Evolutionary conservation across 2,888 invertebrate genomes (phyloP).

Genomic region (Abrostola tripartita): DNA sequence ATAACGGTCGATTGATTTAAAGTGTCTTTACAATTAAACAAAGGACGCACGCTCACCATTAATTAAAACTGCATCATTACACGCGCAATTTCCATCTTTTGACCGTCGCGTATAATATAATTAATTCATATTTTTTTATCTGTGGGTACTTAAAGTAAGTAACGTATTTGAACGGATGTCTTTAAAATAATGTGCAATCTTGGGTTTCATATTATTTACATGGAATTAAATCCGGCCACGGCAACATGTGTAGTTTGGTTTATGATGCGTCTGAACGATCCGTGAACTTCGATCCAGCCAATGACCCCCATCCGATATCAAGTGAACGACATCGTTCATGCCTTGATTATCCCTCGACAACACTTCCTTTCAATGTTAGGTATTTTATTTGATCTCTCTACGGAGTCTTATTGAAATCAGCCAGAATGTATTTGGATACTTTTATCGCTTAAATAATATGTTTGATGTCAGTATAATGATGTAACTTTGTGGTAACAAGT

Average conservation of each 20-base stretch:
- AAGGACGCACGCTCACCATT: slow-evolving; percentile 46
- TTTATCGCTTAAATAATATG: slow-evolving; percentile 18
- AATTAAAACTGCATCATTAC: slow-evolving; percentile 50
- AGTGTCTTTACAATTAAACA: slow-evolving; percentile 66
- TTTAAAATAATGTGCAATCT: slow-evolving; percentile 39
- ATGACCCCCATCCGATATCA: slow-evolving; percentile 76
- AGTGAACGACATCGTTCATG: slow-evolving; percentile 84
- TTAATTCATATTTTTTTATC: slow-evolving; percentile 7
- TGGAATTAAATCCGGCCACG: slow-evolving; percentile 51
- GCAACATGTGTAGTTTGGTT: slow-evolving; percentile 59
- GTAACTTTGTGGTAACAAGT: slow-evolving; percentile 1
- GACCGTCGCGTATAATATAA: slow-evolving; percentile 16
- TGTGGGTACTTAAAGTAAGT: slow-evolving; percentile 35
- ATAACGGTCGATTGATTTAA: slow-evolving; percentile 76
- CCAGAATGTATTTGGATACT: slow-evolving; percentile 8
- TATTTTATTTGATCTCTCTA: slow-evolving; percentile 52
- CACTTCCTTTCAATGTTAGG: slow-evolving; percentile 74
- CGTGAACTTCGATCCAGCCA: slow-evolving; percentile 77
- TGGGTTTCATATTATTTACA: slow-evolving; percentile 33
- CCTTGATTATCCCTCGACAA: slow-evolving; percentile 82
- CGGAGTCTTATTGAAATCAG: slow-evolving; percentile 42
- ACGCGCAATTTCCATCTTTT: slow-evolving; percentile 30
- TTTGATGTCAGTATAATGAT: slow-evolving; percentile 3
- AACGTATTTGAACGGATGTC: slow-evolving; percentile 29
- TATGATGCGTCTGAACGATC: slow-evolving; percentile 62